Evolutionary conservation across 1,140 invertebrate genomes (phyloP).

Genomic region (Ericerus pela): DNA sequence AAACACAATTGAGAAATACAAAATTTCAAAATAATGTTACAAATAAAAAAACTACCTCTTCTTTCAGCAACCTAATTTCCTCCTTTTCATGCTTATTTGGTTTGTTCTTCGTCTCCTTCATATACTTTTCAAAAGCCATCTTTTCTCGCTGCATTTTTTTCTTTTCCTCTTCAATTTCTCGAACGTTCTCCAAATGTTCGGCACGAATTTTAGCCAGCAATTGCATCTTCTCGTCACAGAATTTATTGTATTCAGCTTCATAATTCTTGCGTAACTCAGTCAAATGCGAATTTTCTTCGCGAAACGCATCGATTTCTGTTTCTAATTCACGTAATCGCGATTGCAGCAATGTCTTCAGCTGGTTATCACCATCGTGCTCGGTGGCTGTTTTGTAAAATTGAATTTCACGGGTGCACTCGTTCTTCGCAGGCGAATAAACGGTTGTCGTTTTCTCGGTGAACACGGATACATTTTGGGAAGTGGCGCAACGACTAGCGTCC

Average conservation of each 20-base stretch:
- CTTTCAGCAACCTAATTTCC: constrained; percentile 41
- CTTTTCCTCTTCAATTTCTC: constrained; percentile 39
- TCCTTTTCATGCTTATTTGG: constrained; percentile 48
- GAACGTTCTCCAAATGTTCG: constrained; percentile 42
- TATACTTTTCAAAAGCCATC: constrained; percentile 31
- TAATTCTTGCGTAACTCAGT: constrained; percentile 29
- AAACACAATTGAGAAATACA: too few species aligned
- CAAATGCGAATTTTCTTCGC: constrained; percentile 43
- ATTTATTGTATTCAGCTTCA: constrained; percentile 29
- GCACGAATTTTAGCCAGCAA: constrained; percentile 30
- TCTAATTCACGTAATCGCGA: constrained; percentile 43
- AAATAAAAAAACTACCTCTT: constrained; percentile 16
- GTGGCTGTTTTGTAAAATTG: too few species aligned
- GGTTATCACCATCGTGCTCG: too few species aligned
- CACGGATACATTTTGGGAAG: too few species aligned
- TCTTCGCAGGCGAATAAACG: neutral
- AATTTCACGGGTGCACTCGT: too few species aligned
- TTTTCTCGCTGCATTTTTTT: constrained; percentile 49
- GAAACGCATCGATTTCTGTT: constrained; percentile 49
- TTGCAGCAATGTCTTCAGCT: too few species aligned
- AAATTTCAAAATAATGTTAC: neutral
- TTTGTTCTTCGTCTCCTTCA: constrained; percentile 47
- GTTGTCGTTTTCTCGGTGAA: neutral
- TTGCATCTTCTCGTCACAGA: constrained; percentile 14
- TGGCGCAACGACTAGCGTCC: neutral